These are phyloP conservation scores for Cairina moschata DNA, from an alignment of 2,113 vertebrate genomes.

Conservation along the genomic window DNA sequence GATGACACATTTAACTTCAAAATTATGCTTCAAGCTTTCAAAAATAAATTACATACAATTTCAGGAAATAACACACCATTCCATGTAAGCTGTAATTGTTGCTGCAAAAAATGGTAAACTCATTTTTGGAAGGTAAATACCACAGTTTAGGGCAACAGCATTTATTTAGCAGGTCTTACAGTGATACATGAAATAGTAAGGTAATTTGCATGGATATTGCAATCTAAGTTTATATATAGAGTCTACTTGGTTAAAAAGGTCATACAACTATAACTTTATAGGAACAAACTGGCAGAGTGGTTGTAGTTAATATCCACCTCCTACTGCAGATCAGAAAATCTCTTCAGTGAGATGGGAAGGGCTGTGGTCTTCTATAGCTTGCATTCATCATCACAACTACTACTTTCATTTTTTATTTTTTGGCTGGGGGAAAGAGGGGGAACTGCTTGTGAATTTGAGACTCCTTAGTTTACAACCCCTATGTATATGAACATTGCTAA, in stretches of 20 bases:
- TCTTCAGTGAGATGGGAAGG: background rate
- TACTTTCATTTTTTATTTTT: background rate
- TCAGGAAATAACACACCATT: constrained; percentile 66
- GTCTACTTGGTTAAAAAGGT: background rate
- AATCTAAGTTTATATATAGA: background rate
- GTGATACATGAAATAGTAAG: background rate
- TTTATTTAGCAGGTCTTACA: background rate
- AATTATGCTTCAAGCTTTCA: constrained; percentile 69
- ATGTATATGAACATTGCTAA: background rate
- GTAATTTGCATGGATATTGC: background rate
- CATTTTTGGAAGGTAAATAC: constrained; percentile 44
- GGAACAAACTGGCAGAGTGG: background rate
- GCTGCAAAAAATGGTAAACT: constrained; percentile 31
- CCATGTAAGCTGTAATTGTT: constrained; percentile 26
- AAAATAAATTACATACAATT: constrained; percentile 58
- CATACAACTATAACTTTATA: background rate
- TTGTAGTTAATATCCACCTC: background rate
- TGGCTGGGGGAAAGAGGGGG: background rate
- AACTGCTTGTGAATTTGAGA: background rate
- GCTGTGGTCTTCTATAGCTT: background rate
- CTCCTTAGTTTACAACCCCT: background rate
- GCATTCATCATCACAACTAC: background rate
- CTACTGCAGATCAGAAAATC: background rate
- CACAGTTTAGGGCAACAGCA: background rate
- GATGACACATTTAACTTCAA: constrained; percentile 74